Evolutionary conservation across 2,888 invertebrate genomes (phyloP).

Genomic region (Mimumesa dahlbomi): DNA sequence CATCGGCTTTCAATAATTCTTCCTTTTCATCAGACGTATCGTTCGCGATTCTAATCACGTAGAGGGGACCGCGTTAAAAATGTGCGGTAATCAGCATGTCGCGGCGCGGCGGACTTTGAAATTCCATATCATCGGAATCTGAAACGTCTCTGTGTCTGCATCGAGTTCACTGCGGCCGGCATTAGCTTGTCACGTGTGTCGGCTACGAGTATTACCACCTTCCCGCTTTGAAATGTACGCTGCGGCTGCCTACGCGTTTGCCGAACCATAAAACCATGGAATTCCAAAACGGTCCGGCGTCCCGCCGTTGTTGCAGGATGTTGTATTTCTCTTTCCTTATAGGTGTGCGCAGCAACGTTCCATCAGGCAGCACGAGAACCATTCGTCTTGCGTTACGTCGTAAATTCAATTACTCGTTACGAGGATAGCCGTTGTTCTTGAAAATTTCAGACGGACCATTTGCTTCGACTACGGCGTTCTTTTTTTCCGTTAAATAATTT

Average conservation of each 20-base stretch:
- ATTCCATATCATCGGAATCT: not conserved
- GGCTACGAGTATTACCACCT: not conserved
- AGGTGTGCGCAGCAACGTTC: slow-evolving; percentile 4
- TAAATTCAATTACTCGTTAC: slow-evolving; percentile 32
- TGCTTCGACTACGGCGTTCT: not conserved
- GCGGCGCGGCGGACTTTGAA: not conserved
- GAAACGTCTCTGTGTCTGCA: not conserved
- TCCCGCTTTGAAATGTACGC: slow-evolving; percentile 20
- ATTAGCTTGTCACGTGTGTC: not conserved
- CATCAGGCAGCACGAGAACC: not conserved
- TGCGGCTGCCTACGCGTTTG: not conserved
- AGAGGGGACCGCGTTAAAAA: not conserved
- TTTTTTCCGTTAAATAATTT: no score
- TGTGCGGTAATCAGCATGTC: not conserved
- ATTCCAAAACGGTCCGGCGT: slow-evolving; percentile 3
- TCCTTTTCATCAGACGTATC: no score
- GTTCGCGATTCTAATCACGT: no score
- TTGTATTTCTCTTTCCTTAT: slow-evolving; percentile 6
- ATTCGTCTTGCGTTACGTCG: slow-evolving; percentile 19
- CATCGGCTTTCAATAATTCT: no score
- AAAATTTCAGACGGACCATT: slow-evolving; percentile 3
- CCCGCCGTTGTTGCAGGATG: not conserved
- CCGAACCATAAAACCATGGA: slow-evolving; percentile 7
- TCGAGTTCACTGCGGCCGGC: not conserved
- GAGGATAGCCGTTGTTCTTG: not conserved